Base-by-base conservation (phyloP, 2,797 vertebrate species). In the Odontamblyopus rebecca region DNA sequence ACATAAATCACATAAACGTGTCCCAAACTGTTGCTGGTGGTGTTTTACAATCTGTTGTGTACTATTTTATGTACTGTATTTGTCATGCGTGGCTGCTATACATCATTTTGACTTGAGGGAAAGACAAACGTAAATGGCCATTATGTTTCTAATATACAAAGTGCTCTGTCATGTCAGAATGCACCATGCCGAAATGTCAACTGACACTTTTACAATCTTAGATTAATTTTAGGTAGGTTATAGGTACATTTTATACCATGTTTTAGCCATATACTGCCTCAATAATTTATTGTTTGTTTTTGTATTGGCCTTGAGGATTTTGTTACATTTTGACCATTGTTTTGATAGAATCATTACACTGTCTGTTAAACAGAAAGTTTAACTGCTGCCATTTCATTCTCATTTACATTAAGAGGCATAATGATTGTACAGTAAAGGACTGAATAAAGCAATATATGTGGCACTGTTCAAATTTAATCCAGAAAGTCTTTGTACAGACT, bases 1-100 rank as follows among this genome's bases (percentile, higher is more conserved):
- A 61, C 73, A 57, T 71, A 69, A 63, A 44, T 48, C 51, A 38
- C 63, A 73, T 71, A 51, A 23, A 75, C 41, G 18, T 67, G 56
- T 64, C 61, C 70, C 53, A 69, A 69, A 74, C 78, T 81, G 68
- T 71, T 82, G 76, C 75, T 84, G 83, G 74, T 83, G 80, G 77
- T 81, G 50, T 73, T 76, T 86, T 87, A 68, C 81, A 75, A 77
- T 88, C 80, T 76, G 77, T 82, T 62, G 77, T 81, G 83, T 82
- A 51, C 66, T 89, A 67, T 82, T 38, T 38, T 86, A 88, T 83
- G 88, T 88, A 87, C 83, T 86, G 87, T 89, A 82, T 88, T 86
- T 73, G 38, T 51, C 78, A 57, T 70, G 70, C 81, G 83, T 77
- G 54, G 77, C 72, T 77, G 68, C 71, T 53, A 68, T 77, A 53